Base-by-base conservation (phyloP, 2,888 invertebrate species). In the Lycocerus yunnanus region DNA sequence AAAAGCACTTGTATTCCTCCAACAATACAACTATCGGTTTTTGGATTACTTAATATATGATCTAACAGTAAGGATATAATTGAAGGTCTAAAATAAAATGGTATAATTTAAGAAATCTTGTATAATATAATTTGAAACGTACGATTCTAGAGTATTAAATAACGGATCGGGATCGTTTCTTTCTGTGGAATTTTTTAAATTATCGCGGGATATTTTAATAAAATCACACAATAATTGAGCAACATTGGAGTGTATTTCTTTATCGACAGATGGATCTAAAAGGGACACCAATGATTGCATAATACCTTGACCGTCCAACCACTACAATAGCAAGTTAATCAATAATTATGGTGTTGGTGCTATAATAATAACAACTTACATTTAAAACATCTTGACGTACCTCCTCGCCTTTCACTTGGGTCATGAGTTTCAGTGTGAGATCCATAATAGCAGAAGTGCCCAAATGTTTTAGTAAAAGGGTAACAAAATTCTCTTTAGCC, bases 381-480 rank as follows among this genome's bases (percentile, higher is more conserved):
- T 91, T 91, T 82, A 92, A 89, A 84, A 94, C 90, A 87, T 92
- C 92, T 84, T 90, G 90, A 82, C 92, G 90, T 85, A 93, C 91
- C 82, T 93, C 93, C 79, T 89, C 90, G 77, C 93, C 93, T 86
- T 94, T 94, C 71, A 97, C 93, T 82, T 94, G 92, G 79, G 94
- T 94, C 87, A 96, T 93, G 85, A 95, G 92, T 88, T 95, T 94
- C 84, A 93, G 90, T 86, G 97, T 92, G 83, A 97, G 91, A 91
- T 98, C 97, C 90, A 97, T 96, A 84, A 98, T 94, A 82, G 97
- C 97, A 18, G 97, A 97, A 67, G 97, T 97, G 84, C 95, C 94
- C 85, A 98, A 91, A 89, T 98, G 97, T 83, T 93, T 92, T 85
- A 97, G 90, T 85, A 98, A 90, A 86, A 94, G 92, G 80, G 94